Base-by-base conservation (phyloP, 1,140 invertebrate species). In the Heliconius melpomene region DNA sequence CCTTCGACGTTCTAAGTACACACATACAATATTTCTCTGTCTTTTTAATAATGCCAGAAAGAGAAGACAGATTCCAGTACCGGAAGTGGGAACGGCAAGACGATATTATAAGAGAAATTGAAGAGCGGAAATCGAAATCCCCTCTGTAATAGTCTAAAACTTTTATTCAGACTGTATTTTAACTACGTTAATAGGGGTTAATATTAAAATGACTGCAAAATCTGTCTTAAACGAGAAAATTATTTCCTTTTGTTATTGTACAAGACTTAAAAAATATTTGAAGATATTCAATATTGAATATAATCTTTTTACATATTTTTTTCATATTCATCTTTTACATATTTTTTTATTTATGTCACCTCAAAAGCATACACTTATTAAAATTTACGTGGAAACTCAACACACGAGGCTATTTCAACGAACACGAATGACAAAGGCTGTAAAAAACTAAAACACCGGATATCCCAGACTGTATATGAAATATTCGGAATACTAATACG, bases 71-170 rank as follows among this genome's bases (percentile, higher is more conserved):
- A 79, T 78, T n/a, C 71, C 82, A 75, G 66, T 79, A 29, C 79
- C 79, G 84, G 84, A 85, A 85, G 79, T 80, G 81, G 80, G 80
- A 82, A 84, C 82, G 84, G 78, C 84, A 84, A 80, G 81, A 79
- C 80, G 82, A 85, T 85, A 85, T 84, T 84, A 85, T 85, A 82
- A 84, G 79, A 85, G 80, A 82, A 84, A 82, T 85, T 79, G 74
- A 46, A 46, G 40, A 72, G 72, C 83, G 84, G 84, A 85, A 85
- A 85, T 85, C 80, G 84, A 85, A 83, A 82, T 60, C 73, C 79
- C 80, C 74, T 80, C 52, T 74, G 40, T 75, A 66, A 66, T n/a
- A 79, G 74, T 70, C 75, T 29, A 66, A 66, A 66, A 66, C 26
- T 66, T 66, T 66, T 66, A 26, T 26, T 26, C 23, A 26, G 60